A percentile compares a stretch with the other conserved stretches of the same genome.
Conservation (phyloP, 2,797 vertebrate species). For the Clarias platycephalus region DNA sequence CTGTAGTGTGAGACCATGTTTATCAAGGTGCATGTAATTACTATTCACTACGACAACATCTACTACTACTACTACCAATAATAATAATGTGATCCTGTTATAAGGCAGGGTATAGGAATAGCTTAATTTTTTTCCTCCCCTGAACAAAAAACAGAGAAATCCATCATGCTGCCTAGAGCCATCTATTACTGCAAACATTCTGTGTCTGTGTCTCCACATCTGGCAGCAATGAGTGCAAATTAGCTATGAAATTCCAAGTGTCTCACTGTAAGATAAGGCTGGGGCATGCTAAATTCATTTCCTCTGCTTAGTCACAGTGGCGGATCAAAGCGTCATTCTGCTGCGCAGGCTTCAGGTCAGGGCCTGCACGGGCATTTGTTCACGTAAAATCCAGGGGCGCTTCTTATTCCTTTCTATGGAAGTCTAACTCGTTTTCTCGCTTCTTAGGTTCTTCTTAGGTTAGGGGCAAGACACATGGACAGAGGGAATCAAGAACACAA, state of each 20-base stretch:
- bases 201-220: slow-evolving; percentile 79
- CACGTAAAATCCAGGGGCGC: not conserved
- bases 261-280: slow-evolving; percentile 77
- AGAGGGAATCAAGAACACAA: not conserved
- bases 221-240: slow-evolving; percentile 83
- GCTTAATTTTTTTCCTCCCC: not conserved
- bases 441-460: not conserved
- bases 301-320: slow-evolving; percentile 65
- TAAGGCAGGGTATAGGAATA: slow-evolving; percentile 1
- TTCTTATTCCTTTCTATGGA: not conserved
- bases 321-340: slow-evolving; percentile 48
- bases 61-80: too few species aligned
- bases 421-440: not conserved
- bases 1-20: not conserved
- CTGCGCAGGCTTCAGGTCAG: slow-evolving; percentile 61
- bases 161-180: slow-evolving; percentile 60
- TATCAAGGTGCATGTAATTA: not conserved
- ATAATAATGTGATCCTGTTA: not conserved
- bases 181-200: slow-evolving; percentile 70
- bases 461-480: not conserved
- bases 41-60: not conserved
- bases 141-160: slow-evolving; percentile 61
- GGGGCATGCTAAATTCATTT: slow-evolving; percentile 74
- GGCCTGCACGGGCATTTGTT: slow-evolving; percentile 5
- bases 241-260: slow-evolving; percentile 78